A percentile compares a stretch with the other conserved stretches of the same genome.
These are phyloP conservation scores for Lasioglossum calceatum DNA, from an alignment of 2,888 invertebrate genomes.

Conservation along the genomic window DNA sequence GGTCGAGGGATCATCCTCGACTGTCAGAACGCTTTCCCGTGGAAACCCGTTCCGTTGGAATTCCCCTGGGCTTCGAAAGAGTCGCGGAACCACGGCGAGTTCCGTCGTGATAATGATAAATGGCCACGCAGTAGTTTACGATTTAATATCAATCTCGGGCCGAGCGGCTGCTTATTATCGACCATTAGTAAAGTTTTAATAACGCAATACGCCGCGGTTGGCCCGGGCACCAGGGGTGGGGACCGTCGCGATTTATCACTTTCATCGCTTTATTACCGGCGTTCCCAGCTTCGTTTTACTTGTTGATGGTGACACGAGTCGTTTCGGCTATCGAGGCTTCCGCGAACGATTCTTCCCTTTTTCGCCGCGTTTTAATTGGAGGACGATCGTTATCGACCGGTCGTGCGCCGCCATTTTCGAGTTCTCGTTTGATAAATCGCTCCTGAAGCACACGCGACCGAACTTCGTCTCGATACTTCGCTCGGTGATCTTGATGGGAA, in stretches of 20 bases:
- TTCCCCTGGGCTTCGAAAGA: constrained; percentile 45
- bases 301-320: constrained; percentile 76
- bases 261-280: constrained; percentile 77
- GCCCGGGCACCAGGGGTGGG: constrained; percentile 51
- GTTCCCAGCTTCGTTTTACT: constrained; percentile 75
- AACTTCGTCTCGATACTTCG: background rate
- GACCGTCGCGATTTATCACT: constrained; percentile 77
- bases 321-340: constrained; percentile 40
- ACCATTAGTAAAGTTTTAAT: constrained; percentile 82
- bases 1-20: constrained; percentile 9
- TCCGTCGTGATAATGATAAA: constrained; percentile 77
- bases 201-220: constrained; percentile 72
- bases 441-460: background rate
- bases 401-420: background rate
- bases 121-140: constrained; percentile 74
- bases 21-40: constrained; percentile 37
- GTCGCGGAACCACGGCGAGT: constrained; percentile 44
- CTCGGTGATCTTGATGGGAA: background rate
- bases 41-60: constrained; percentile 52
- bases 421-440: background rate
- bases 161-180: constrained; percentile 78
- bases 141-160: constrained; percentile 80
- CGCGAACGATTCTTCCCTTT: background rate
- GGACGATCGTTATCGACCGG: background rate
- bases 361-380: background rate